Evolutionary conservation across 2,113 vertebrate genomes (phyloP).

Genomic region (Phainopepla nitens): DNA sequence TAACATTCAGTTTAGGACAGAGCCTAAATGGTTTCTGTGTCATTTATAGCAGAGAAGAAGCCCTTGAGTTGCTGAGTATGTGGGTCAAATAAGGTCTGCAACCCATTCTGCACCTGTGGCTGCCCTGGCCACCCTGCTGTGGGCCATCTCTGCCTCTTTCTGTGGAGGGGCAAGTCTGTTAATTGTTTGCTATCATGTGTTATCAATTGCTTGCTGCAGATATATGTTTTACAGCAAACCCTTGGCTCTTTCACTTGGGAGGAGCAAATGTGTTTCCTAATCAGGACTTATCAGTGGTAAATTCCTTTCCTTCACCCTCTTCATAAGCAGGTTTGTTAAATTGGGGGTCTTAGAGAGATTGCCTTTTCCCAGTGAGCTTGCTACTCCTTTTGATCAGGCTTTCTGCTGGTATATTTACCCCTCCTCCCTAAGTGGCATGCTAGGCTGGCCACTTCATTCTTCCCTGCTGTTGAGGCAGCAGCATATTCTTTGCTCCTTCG

Average conservation of each 20-base stretch:
- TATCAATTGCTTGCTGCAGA: not conserved
- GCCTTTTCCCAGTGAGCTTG: not conserved
- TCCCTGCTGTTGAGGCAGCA: not conserved
- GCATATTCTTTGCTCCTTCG: not conserved
- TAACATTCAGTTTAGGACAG: slow-evolving; percentile 77
- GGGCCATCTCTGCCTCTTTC: not conserved
- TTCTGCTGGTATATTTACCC: not conserved
- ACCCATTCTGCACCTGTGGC: not conserved
- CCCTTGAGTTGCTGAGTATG: slow-evolving; percentile 32
- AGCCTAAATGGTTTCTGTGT: slow-evolving; percentile 83
- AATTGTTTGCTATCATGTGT: not conserved
- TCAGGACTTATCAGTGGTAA: not conserved
- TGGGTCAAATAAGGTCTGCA: not conserved
- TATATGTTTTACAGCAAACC: not conserved
- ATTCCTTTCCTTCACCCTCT: not conserved
- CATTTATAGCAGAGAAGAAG: slow-evolving; percentile 84
- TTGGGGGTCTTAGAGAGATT: not conserved
- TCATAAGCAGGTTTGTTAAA: not conserved
- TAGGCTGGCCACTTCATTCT: not conserved
- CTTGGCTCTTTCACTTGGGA: not conserved
- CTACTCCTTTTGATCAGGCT: not conserved
- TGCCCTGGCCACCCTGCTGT: not conserved
- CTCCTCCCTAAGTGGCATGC: not conserved
- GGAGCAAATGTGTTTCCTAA: not conserved
- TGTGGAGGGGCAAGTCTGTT: not conserved